Conservation (phyloP, 2,113 vertebrate genomes). For the Triplophysa tibetana region DNA sequence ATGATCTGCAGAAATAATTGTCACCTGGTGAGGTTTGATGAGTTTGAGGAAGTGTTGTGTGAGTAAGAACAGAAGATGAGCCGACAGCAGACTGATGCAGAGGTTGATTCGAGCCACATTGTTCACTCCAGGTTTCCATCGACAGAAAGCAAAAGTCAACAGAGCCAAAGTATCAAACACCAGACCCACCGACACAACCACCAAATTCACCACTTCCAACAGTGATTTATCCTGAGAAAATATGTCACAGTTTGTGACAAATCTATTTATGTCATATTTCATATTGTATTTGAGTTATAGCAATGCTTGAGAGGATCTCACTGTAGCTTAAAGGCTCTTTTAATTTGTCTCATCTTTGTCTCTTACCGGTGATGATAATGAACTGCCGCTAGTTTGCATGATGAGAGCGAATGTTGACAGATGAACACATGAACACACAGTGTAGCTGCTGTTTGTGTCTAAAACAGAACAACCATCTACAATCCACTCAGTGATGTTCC, state of each 20-base stretch:
- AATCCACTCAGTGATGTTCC: slow-evolving; percentile 52
- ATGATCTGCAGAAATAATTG: too few relatives aligned
- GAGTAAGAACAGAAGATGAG: slow-evolving; percentile 61
- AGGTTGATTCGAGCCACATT: slow-evolving; percentile 65
- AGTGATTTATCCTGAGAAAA: slow-evolving; percentile 34
- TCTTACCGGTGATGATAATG: too few relatives aligned
- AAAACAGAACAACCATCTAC: slow-evolving; percentile 48
- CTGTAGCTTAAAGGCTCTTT: too few relatives aligned
- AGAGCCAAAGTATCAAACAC: slow-evolving; percentile 62
- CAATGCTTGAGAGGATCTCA: too few relatives aligned
- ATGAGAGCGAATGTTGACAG: slow-evolving; percentile 66
- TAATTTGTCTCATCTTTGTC: too few relatives aligned
- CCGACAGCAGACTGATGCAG: slow-evolving; percentile 67
- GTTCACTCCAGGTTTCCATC: slow-evolving; percentile 54
- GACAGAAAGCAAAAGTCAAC: slow-evolving; percentile 65
- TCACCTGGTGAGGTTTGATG: too few relatives aligned
- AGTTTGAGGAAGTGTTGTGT: slow-evolving; percentile 38
- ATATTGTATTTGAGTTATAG: too few relatives aligned
- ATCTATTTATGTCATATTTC: too few relatives aligned
- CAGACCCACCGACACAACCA: slow-evolving; percentile 58
- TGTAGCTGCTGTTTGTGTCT: slow-evolving; percentile 23
- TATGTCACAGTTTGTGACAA: not conserved
- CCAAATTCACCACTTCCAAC: slow-evolving; percentile 45
- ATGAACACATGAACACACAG: slow-evolving; percentile 57
- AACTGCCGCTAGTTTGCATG: slow-evolving; percentile 52